Conservation (phyloP, 2,113 vertebrate genomes). For the Hylia prasina region DNA sequence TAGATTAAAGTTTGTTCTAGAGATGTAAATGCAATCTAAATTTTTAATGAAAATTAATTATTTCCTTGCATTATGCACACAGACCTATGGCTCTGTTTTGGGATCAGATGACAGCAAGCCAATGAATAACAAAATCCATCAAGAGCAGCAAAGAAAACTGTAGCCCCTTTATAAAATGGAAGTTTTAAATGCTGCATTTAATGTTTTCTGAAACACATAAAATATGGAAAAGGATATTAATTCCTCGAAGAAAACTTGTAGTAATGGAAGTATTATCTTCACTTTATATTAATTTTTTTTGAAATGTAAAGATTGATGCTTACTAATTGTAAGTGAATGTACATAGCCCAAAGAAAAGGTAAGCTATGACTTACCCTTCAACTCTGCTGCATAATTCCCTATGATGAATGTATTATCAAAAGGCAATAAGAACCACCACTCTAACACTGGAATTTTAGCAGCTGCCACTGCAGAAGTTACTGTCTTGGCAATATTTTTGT, state of each 20-base stretch:
- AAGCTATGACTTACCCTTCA: background rate
- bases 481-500: background rate
- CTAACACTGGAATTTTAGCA: background rate
- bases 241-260: background rate
- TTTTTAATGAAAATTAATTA: background rate
- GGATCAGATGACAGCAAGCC: background rate
- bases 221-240: background rate
- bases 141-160: background rate
- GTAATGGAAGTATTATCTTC: background rate
- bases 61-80: background rate
- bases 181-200: background rate
- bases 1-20: background rate
- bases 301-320: background rate
- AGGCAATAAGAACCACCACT: background rate
- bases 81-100: background rate
- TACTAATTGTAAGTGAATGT: background rate
- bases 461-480: background rate
- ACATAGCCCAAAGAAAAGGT: background rate
- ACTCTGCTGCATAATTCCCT: fast-evolving
- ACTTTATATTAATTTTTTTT: background rate
- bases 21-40: background rate
- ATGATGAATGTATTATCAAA: background rate
- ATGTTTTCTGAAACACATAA: background rate
- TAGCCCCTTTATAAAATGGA: background rate
- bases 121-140: background rate